phyloP scores from a whole-genome alignment of 2,113 vertebrate genomes.

The Paracanthobrama guichenoti region DNA sequence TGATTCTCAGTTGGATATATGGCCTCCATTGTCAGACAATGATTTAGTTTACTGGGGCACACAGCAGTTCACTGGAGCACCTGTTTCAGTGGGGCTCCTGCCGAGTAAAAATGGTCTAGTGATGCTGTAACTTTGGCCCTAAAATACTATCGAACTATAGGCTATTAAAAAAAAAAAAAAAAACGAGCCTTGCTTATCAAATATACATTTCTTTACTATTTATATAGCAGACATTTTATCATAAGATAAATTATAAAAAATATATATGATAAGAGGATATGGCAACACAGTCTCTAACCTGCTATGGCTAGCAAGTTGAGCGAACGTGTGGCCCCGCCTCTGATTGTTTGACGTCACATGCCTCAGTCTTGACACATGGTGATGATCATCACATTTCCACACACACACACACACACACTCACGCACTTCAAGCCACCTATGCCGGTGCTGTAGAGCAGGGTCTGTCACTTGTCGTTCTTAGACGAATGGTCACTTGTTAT shows the following conservation, averaged over 20 bases:
- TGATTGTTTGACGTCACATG: slow-evolving; percentile 68
- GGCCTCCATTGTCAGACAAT: background rate
- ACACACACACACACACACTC: background rate
- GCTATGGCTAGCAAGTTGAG: background rate
- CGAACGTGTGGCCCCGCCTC: slow-evolving; percentile 44
- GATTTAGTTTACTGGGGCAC: background rate
- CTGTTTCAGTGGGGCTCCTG: too few species aligned
- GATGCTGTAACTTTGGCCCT: background rate
- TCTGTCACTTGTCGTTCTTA: background rate
- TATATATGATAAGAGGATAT: background rate
- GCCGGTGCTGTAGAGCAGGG: background rate
- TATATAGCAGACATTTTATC: background rate
- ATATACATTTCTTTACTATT: too few species aligned
- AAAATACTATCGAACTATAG: too few species aligned
- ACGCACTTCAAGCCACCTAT: background rate
- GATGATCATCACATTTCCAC: slow-evolving; percentile 53
- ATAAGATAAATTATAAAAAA: too few species aligned
- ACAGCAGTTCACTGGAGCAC: too few species aligned
- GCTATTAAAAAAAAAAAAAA: too few species aligned
- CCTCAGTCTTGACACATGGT: slow-evolving; percentile 77
- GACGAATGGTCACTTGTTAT: background rate
- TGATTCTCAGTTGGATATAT: background rate
- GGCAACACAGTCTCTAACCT: slow-evolving; percentile 15
- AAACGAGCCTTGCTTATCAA: too few species aligned
- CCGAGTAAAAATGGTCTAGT: too few species aligned